Evolutionary conservation across 2,797 vertebrate species (phyloP), one percentile per base, ranked within the genome.

Genomic region (Distichodus sexfasciatus): DNA sequence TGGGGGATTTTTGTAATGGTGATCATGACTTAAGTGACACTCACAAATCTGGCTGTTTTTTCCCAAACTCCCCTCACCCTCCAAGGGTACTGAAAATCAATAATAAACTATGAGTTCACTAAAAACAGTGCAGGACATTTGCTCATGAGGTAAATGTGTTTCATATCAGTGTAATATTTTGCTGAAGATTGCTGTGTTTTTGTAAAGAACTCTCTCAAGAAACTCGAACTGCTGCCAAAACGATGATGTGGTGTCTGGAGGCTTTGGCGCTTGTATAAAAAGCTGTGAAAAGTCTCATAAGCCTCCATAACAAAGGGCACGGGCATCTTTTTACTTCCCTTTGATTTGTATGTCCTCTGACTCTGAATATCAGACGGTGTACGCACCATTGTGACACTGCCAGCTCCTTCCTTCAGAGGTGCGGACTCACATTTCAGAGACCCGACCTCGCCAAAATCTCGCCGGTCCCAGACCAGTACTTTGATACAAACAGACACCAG

Each of bases 281-380:
- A 41, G 26, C 50, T 75, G 24, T 62, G 66, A 66, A 74, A 54
- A 46, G n/a, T 19, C 47, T 46, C 17, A 1, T 38, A 35, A n/a
- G 17, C 35, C 47, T 43, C 58, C n/a, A 10, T 15, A 47, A 75
- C 69, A 71, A 73, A 73, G 69, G 58, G 54, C 69, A 44, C 69
- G 65, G 54, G 66, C 66, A 0, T 58, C 63, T 75, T 69, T 71
- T 72, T 72, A 59, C 60, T 41, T 14, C 48, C 54, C 50, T 72
- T 63, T 71, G 64, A 69, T 71, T 80, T 28, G 41, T 17, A 7
- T 38, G 12, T 66, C 40, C 8, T 66, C 50, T 61, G 33, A 70
- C 43, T 55, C 15, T 44, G 47, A 57, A 72, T 26, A 47, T 51
- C 15, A 66, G 62, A 67, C 48, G 44, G 64, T 35, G 24, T 64